phyloP scores from a whole-genome alignment of 2,888 invertebrate genomes.

The Pseudococcus jackbeardsleyi region DNA sequence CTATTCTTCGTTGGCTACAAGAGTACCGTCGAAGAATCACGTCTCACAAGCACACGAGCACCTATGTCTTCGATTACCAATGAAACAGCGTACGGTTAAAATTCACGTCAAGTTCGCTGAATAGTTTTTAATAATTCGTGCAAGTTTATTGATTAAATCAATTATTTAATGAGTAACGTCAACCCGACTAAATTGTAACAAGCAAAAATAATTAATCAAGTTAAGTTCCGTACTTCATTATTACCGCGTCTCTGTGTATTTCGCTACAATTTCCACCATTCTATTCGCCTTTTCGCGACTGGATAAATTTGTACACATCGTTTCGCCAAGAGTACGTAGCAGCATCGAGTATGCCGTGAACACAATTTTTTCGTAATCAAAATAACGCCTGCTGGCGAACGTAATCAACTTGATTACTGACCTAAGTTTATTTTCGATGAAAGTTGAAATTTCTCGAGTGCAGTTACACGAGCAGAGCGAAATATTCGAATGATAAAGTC shows the following conservation, averaged over 20 bases:
- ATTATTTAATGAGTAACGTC: constrained; percentile 34
- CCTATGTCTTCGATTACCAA: constrained; percentile 9
- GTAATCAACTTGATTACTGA: background rate
- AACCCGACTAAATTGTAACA: constrained; percentile 22
- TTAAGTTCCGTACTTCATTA: constrained; percentile 29
- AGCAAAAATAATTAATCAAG: constrained; percentile 42
- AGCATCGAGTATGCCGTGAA: background rate
- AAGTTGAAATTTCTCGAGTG: background rate
- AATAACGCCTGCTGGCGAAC: background rate
- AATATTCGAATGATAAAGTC: too few species aligned
- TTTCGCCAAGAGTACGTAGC: background rate
- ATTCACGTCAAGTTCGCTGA: constrained; percentile 17
- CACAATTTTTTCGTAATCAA: background rate
- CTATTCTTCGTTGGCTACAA: background rate
- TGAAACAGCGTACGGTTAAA: constrained; percentile 4
- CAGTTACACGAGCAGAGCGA: too few species aligned
- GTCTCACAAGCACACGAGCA: background rate
- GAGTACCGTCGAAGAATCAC: background rate
- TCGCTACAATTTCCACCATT: background rate
- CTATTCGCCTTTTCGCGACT: constrained; percentile 7
- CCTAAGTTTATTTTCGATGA: background rate
- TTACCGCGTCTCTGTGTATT: background rate
- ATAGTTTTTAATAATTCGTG: constrained; percentile 34
- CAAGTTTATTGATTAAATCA: constrained; percentile 42
- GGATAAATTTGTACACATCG: constrained; percentile 12